These are phyloP conservation scores for Cercopithecus mitis DNA, from an alignment of 2,797 vertebrate species.

Conservation along the genomic window DNA sequence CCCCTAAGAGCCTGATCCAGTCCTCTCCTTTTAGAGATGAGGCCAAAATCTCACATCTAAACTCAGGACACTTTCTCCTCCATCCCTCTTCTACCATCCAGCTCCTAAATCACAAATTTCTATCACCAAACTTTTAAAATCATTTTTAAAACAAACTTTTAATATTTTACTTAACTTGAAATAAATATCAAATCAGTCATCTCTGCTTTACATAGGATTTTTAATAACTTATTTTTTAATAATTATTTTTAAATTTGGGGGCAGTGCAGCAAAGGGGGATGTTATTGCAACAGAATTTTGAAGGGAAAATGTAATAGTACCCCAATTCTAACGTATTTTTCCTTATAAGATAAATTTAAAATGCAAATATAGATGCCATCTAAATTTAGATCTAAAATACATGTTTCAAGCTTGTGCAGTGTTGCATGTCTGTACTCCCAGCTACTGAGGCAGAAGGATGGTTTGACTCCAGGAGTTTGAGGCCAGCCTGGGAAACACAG, in stretches of 20 bases:
- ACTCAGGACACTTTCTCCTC: neutral
- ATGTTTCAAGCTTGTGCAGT: neutral
- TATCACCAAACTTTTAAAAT: neutral
- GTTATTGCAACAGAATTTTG: neutral
- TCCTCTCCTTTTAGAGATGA: neutral
- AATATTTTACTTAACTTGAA: neutral
- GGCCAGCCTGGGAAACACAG: neutral
- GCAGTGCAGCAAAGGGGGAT: neutral
- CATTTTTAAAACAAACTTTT: neutral
- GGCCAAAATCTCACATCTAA: neutral
- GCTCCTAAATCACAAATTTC: neutral
- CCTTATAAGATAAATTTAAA: neutral
- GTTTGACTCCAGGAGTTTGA: neutral
- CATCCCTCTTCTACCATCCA: neutral
- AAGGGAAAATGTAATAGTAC: neutral
- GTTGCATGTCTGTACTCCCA: neutral
- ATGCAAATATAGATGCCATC: neutral
- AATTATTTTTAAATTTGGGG: neutral
- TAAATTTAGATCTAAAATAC: slow-evolving; percentile 29
- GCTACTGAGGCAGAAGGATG: neutral
- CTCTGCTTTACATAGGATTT: neutral
- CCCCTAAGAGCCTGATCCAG: neutral
- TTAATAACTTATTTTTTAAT: neutral
- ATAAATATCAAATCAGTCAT: neutral
- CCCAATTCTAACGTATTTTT: slow-evolving; percentile 2